A percentile compares a stretch with the other conserved stretches of the same genome.
Evolutionary conservation across 2,888 invertebrate species (phyloP).

Genomic region (Copidosoma aretas): DNA sequence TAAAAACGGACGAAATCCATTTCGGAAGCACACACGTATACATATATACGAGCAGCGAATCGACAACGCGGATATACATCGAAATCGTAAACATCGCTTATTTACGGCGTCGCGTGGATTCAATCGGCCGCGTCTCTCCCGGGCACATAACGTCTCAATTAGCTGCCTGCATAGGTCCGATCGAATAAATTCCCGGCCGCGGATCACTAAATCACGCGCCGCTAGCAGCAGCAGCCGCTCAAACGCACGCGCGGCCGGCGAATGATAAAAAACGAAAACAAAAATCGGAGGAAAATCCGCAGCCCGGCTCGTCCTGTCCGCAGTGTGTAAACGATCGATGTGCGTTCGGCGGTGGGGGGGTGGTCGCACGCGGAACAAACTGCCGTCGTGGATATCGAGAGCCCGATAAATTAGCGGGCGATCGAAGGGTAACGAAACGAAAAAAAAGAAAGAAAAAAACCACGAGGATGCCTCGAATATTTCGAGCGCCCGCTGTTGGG

Average conservation of each 20-base stretch:
- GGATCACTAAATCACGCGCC: not conserved
- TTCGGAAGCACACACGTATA: too few species aligned
- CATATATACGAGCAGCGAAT: too few species aligned
- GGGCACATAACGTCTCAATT: not conserved
- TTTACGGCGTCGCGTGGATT: not conserved
- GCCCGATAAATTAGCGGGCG: not conserved
- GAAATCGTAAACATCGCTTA: conserved; percentile 1
- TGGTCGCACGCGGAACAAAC: not conserved
- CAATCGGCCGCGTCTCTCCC: not conserved
- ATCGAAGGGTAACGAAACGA: too few species aligned
- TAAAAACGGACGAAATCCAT: too few species aligned
- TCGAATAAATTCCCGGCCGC: not conserved
- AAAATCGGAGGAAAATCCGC: not conserved
- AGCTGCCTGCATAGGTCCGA: not conserved
- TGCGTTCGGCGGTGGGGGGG: too few species aligned
- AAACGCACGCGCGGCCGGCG: not conserved
- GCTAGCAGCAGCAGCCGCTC: too few species aligned
- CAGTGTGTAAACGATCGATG: not conserved
- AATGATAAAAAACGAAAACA: not conserved
- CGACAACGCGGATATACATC: not conserved
- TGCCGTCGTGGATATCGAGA: not conserved
- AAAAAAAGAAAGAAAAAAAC: too few species aligned
- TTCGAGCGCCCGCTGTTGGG: not conserved
- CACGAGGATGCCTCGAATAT: not conserved
- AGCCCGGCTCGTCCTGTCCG: not conserved